Percentiles rank a stretch among this genome's conserved stretches.
Conservation (phyloP, 2,888 invertebrate species). For the Muschampia plurimacula region DNA sequence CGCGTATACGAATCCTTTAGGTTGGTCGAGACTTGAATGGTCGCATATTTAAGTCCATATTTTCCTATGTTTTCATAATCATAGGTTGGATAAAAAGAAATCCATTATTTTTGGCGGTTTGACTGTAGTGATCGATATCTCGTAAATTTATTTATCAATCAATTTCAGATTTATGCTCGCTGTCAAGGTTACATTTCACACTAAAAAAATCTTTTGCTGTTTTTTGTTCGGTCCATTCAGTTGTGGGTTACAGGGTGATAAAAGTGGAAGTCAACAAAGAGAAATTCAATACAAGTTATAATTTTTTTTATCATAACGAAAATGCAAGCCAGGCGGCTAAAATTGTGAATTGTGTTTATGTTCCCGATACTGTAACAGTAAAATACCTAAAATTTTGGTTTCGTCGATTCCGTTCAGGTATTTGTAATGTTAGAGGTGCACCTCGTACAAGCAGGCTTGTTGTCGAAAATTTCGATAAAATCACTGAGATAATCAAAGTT, state of each 20-base stretch:
- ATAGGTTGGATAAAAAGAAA: no score
- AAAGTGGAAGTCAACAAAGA: background rate
- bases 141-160: no score
- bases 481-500: background rate
- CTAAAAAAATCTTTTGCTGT: no score
- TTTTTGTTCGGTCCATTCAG: background rate
- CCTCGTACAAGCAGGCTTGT: conserved; percentile 30
- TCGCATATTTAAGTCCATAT: background rate
- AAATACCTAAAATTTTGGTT: background rate
- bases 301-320: no score
- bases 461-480: conserved; percentile 22
- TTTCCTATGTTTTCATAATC: background rate
- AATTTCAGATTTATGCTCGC: background rate
- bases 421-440: conserved; percentile 31
- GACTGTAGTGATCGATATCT: no score
- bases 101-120: no score
- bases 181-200: background rate
- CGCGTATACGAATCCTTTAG: conserved; percentile 20
- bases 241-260: background rate
- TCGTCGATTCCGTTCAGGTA: background rate
- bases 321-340: no score
- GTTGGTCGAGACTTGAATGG: background rate
- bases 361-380: background rate
- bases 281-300: no score
- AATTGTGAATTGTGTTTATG: background rate